A percentile compares a stretch with the other conserved stretches of the same genome.
Conservation (phyloP, 2,113 vertebrate species). For the Elgaria multicarinata region DNA sequence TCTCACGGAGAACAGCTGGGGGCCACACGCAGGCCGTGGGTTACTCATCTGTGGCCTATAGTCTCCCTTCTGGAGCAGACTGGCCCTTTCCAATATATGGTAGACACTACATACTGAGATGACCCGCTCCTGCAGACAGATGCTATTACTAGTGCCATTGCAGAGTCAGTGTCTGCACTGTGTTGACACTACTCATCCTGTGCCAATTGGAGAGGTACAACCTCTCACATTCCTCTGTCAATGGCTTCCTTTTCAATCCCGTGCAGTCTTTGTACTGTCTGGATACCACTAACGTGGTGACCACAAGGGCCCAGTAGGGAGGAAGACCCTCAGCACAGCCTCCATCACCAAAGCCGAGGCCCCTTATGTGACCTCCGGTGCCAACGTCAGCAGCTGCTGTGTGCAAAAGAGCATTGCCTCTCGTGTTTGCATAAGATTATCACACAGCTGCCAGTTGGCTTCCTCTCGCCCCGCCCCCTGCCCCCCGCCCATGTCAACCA, state of each 20-base stretch:
- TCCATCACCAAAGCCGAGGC: background rate
- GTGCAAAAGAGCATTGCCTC: background rate
- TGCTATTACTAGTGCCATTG: no score
- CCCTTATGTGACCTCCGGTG: background rate
- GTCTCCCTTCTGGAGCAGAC: background rate
- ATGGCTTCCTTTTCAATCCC: background rate
- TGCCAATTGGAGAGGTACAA: background rate
- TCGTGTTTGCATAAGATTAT: background rate
- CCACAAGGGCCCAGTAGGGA: background rate
- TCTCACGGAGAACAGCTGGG: no score
- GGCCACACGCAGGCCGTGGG: background rate
- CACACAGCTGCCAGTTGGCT: background rate
- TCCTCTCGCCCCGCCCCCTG: no score
- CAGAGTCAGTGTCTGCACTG: background rate
- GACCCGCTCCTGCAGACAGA: no score
- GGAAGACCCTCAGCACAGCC: no score
- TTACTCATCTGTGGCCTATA: no score
- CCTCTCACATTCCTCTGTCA: background rate
- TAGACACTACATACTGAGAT: background rate
- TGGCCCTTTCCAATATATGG: background rate
- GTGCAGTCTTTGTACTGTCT: background rate
- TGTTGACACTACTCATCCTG: background rate
- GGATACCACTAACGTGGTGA: background rate
- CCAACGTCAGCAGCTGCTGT: background rate
- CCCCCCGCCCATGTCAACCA: background rate